Percentiles rank a stretch among this genome's conserved stretches.
phyloP scores from a whole-genome alignment of 2,888 invertebrate species.

The Dascillus cervinus region DNA sequence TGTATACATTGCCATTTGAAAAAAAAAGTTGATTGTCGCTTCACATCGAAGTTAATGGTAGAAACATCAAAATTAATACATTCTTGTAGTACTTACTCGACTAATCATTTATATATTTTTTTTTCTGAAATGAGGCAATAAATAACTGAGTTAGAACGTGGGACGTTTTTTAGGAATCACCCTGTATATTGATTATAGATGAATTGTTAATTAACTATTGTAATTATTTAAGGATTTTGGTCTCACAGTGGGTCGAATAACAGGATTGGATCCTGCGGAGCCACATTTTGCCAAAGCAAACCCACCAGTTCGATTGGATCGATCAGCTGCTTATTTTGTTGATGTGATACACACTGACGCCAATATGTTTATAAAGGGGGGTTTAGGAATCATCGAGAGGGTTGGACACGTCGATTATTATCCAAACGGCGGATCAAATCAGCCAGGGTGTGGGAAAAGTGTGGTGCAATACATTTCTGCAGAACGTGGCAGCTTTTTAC shows the following conservation, averaged over 20 bases:
- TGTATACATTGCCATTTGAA: too few relatives aligned
- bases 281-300: slow-evolving; percentile 82
- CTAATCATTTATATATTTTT: too few relatives aligned
- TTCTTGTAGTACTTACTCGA: too few relatives aligned
- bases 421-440: slow-evolving; percentile 80
- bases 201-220: slow-evolving; percentile 1
- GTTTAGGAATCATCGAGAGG: slow-evolving; percentile 72
- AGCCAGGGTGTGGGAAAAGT: slow-evolving; percentile 59
- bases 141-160: too few relatives aligned
- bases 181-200: background rate
- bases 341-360: slow-evolving; percentile 88
- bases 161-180: background rate
- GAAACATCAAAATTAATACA: too few relatives aligned
- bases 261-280: slow-evolving; percentile 87
- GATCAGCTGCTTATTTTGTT: slow-evolving; percentile 80
- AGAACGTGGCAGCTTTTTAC: slow-evolving; percentile 55
- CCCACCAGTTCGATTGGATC: slow-evolving; percentile 73
- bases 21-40: too few relatives aligned
- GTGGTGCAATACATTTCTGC: slow-evolving; percentile 57
- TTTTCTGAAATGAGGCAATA: too few relatives aligned
- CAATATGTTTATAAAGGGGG: slow-evolving; percentile 65
- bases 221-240: slow-evolving; percentile 49
- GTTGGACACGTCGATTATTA: slow-evolving; percentile 88
- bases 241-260: slow-evolving; percentile 68
- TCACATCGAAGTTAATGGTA: too few relatives aligned